phyloP scores from a whole-genome alignment of 2,797 vertebrate genomes.

The Podargus strigoides region DNA sequence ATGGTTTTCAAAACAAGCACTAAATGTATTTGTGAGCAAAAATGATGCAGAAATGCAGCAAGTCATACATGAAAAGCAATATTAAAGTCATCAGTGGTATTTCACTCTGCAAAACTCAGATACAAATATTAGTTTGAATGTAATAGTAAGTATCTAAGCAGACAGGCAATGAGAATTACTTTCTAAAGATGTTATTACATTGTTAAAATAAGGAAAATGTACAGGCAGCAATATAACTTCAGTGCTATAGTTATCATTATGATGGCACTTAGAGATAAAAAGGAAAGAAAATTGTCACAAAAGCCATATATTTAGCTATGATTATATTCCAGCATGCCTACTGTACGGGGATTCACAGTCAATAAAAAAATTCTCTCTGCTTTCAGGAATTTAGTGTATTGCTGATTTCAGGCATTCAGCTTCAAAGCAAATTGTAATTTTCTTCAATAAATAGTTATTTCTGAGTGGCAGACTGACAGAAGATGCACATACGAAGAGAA shows the following conservation, averaged over 20 bases:
- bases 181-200: slow-evolving; percentile 40
- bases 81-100: neutral
- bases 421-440: slow-evolving; percentile 24
- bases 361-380: neutral
- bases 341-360: neutral
- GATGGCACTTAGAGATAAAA: neutral
- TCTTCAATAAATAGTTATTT: neutral
- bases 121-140: slow-evolving; percentile 11
- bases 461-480: neutral
- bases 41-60: neutral
- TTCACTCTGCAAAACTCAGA: neutral
- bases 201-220: slow-evolving; percentile 15
- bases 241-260: neutral
- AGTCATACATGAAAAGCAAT: neutral
- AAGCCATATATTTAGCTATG: slow-evolving; percentile 1
- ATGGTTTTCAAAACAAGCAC: slow-evolving; percentile 8
- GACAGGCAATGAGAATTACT: slow-evolving; percentile 8
- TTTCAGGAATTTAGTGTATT: neutral
- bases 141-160: slow-evolving; percentile 4
- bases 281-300: slow-evolving; percentile 2
- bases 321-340: neutral
- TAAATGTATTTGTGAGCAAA: slow-evolving; percentile 17
- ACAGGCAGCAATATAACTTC: neutral
- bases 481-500: neutral
- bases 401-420: neutral